These are phyloP conservation scores for Halcyon malimbica DNA, from an alignment of 2,113 vertebrate species.

Conservation along the genomic window DNA sequence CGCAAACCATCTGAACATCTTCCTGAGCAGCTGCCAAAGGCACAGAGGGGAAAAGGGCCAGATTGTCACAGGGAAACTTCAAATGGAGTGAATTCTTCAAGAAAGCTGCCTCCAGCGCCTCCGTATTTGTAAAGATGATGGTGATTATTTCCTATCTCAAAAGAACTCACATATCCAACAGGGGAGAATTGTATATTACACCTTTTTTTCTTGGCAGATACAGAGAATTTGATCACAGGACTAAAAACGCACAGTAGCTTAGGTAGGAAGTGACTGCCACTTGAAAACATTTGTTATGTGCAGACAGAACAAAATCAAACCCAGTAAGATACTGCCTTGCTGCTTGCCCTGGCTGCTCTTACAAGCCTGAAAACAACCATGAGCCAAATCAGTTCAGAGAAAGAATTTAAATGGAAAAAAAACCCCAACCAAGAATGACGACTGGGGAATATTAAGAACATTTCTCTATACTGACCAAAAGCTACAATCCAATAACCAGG, in stretches of 20 bases:
- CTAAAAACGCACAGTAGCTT: not conserved
- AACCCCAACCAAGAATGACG: not conserved
- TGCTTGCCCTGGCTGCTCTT: not conserved
- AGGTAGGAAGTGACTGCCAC: constrained; percentile 44
- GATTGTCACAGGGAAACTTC: not conserved
- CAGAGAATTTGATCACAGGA: constrained; percentile 47
- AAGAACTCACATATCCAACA: constrained; percentile 34
- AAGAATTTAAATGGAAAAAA: not conserved
- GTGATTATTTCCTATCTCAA: constrained; percentile 43
- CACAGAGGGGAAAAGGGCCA: not conserved
- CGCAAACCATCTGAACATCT: not conserved
- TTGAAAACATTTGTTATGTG: constrained; percentile 28
- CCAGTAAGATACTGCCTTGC: not conserved
- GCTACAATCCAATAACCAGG: not conserved
- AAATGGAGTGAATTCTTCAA: not conserved
- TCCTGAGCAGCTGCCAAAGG: not conserved
- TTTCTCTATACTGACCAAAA: not conserved
- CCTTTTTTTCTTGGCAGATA: constrained; percentile 42
- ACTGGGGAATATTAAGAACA: not conserved
- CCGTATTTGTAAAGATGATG: not conserved
- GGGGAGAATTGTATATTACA: not conserved
- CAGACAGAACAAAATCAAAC: constrained; percentile 33
- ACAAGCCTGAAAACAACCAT: not conserved
- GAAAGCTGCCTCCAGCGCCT: not conserved
- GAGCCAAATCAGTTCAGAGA: not conserved